Percentiles rank a stretch among this genome's conserved stretches.
Evolutionary conservation across 2,113 vertebrate species (phyloP).

Genomic region (Bos javanicus): DNA sequence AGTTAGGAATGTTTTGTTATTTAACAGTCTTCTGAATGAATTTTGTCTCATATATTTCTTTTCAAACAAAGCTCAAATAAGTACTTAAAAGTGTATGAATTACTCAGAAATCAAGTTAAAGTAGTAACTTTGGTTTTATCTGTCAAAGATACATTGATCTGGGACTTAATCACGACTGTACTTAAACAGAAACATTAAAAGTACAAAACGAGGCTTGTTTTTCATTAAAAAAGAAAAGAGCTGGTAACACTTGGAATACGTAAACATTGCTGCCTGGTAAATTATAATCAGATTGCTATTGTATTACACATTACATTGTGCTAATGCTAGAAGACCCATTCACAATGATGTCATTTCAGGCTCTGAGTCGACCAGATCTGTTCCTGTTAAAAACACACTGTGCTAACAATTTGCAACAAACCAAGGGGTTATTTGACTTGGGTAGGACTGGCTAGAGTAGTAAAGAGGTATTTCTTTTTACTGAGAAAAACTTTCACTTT

Average conservation of each 20-base stretch:
- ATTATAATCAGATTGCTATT: constrained; percentile 37
- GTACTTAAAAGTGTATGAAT: not conserved
- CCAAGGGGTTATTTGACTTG: not conserved
- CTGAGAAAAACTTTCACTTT: not conserved
- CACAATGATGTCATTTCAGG: constrained; percentile 21
- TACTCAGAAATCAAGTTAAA: constrained; percentile 15
- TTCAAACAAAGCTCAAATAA: not conserved
- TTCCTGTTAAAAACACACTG: constrained; percentile 3
- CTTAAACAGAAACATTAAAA: constrained; percentile 60
- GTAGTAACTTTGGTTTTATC: not conserved
- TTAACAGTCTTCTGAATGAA: constrained; percentile 40
- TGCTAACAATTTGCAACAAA: not conserved
- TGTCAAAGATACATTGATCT: not conserved
- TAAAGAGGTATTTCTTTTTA: not conserved
- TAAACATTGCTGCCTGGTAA: constrained; percentile 54
- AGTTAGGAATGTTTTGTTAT: not conserved
- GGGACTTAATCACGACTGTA: not conserved
- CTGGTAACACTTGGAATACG: constrained; percentile 33
- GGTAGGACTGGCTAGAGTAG: not conserved
- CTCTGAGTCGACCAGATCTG: not conserved
- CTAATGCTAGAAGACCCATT: not conserved
- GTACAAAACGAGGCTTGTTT: constrained; percentile 50
- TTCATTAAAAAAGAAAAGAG: constrained; percentile 57
- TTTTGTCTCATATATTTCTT: constrained; percentile 22
- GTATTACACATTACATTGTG: constrained; percentile 20